Evolutionary conservation across 1,140 invertebrate species (phyloP).

Genomic region (Drosophila repletoides): DNA sequence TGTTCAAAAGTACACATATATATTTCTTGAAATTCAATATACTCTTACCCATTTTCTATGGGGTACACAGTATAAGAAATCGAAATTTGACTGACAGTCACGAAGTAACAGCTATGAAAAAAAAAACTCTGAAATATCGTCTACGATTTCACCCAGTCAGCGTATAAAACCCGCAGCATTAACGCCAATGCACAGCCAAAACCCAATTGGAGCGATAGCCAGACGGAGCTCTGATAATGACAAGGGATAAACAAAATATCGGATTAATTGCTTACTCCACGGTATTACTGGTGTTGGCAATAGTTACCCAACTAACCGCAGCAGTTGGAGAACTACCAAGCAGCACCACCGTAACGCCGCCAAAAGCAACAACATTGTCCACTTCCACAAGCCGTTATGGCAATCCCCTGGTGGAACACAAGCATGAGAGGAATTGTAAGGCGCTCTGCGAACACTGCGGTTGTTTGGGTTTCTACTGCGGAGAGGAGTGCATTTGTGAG

Average conservation of each 20-base stretch:
- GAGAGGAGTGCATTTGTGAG: slow-evolving; percentile 81
- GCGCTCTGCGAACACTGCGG: slow-evolving; percentile 74
- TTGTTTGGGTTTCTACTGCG: slow-evolving; percentile 80
- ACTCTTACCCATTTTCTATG: too few relatives aligned
- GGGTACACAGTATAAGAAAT: too few relatives aligned
- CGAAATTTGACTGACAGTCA: slow-evolving; percentile 64
- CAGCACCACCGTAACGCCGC: background rate
- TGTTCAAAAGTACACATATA: too few relatives aligned
- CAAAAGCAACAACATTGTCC: slow-evolving; percentile 1
- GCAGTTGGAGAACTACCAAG: background rate
- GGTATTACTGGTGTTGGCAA: slow-evolving; percentile 42
- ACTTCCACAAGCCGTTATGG: slow-evolving; percentile 18
- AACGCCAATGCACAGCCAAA: slow-evolving; percentile 37
- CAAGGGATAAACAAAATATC: slow-evolving; percentile 19
- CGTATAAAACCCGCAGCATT: slow-evolving; percentile 58
- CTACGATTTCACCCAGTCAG: slow-evolving; percentile 71
- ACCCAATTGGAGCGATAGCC: slow-evolving; percentile 21
- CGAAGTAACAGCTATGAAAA: slow-evolving; percentile 44
- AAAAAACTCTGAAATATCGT: slow-evolving; percentile 35
- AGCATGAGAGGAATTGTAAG: slow-evolving; percentile 69
- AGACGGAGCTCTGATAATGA: slow-evolving; percentile 42
- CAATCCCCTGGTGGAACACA: slow-evolving; percentile 52
- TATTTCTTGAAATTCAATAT: too few relatives aligned
- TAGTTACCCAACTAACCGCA: slow-evolving; percentile 27
- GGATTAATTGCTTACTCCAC: slow-evolving; percentile 18